A percentile compares a stretch with the other conserved stretches of the same genome.
phyloP scores from a whole-genome alignment of 1,140 invertebrate genomes.

The Samia ricini region DNA sequence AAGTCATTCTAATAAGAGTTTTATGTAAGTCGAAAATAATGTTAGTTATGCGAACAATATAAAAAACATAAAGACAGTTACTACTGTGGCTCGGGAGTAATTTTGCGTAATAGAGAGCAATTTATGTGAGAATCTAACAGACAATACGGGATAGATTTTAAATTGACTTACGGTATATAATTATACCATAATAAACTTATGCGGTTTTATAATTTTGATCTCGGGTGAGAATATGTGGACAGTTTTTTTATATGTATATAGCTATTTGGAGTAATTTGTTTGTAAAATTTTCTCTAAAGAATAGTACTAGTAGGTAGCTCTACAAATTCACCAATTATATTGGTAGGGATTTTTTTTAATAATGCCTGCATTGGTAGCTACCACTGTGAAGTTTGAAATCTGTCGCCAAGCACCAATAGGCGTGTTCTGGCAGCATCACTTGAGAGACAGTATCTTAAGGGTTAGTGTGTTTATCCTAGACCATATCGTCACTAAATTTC shows the following conservation, averaged over 20 bases:
- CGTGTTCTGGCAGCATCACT: too few relatives aligned
- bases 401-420: too few relatives aligned
- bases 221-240: background rate
- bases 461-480: too few relatives aligned
- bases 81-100: slow-evolving; percentile 39
- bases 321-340: too few relatives aligned
- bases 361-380: too few relatives aligned
- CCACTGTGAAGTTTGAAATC: too few relatives aligned
- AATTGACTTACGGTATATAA: slow-evolving; percentile 55
- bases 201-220: slow-evolving; percentile 15
- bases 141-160: slow-evolving; percentile 51
- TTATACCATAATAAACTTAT: slow-evolving; percentile 34
- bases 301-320: too few relatives aligned
- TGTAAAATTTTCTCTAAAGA: background rate
- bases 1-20: background rate
- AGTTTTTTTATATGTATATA: background rate
- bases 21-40: background rate
- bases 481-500: too few relatives aligned
- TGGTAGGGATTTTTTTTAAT: too few relatives aligned
- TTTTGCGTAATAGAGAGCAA: slow-evolving; percentile 50
- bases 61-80: slow-evolving; percentile 31
- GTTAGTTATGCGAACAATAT: background rate
- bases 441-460: too few relatives aligned
- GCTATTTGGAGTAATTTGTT: background rate
- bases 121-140: slow-evolving; percentile 45